Conservation (phyloP, 2,797 vertebrate species). For the Amblyraja radiata region DNA sequence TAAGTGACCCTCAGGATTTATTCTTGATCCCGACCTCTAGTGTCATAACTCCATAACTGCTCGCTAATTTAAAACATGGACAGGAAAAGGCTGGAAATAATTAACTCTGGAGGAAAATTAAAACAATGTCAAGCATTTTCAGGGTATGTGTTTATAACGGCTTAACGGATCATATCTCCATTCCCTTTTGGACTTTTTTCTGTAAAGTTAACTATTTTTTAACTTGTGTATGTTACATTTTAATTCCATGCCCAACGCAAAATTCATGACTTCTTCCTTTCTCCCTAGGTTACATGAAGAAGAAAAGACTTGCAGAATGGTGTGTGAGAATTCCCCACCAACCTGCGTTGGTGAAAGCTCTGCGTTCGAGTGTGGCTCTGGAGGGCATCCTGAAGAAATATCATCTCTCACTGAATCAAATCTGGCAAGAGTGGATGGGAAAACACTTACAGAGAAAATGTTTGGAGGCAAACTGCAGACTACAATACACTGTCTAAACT, state of each 20-base stretch:
- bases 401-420: constrained; percentile 48
- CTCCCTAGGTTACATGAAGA: constrained; percentile 86
- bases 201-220: background rate
- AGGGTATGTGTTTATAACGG: background rate
- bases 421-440: constrained; percentile 49
- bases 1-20: background rate
- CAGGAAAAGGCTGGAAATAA: background rate
- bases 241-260: background rate
- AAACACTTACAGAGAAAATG: constrained; percentile 85
- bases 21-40: background rate
- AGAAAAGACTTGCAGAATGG: constrained; percentile 75
- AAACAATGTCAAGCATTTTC: background rate
- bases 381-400: constrained; percentile 28
- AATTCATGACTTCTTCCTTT: constrained; percentile 37
- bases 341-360: constrained; percentile 37
- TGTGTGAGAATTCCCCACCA: constrained; percentile 53
- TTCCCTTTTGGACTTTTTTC: background rate
- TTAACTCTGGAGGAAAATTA: background rate
- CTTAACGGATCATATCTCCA: background rate
- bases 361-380: constrained; percentile 39
- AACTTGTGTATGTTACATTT: too few species aligned
- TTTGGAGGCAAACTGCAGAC: constrained; percentile 88
- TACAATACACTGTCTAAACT: constrained; percentile 82
- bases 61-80: background rate
- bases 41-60: background rate